Evolutionary conservation across 2,888 invertebrate genomes (phyloP).

Genomic region (Yponomeuta cagnagella): DNA sequence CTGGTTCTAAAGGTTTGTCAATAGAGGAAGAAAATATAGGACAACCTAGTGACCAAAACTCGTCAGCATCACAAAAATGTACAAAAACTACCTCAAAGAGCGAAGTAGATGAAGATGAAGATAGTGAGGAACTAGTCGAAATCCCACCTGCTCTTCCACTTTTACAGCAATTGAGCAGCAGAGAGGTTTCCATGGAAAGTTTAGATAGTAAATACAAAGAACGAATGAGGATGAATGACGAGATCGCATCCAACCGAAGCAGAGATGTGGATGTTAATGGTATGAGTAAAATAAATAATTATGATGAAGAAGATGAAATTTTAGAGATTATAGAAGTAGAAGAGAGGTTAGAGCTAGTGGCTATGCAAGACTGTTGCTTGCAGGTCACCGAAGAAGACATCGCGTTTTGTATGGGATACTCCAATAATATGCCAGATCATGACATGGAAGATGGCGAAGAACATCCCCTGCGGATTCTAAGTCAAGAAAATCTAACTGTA

Average conservation of each 20-base stretch:
- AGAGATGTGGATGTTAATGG: conserved; percentile 69
- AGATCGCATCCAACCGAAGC: conserved; percentile 72
- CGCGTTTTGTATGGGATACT: conserved; percentile 86
- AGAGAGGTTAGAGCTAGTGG: conserved; percentile 87
- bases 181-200: conserved; percentile 89
- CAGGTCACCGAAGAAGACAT: conserved; percentile 97
- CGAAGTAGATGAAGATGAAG: conserved; percentile 81
- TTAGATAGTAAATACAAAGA: conserved; percentile 85
- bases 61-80: conserved; percentile 35
- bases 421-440: conserved; percentile 82
- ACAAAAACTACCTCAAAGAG: conserved; percentile 52
- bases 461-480: conserved; percentile 91
- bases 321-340: conserved; percentile 88
- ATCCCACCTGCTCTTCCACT: conserved; percentile 88
- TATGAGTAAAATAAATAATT: conserved; percentile 60
- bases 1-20: conserved; percentile 62
- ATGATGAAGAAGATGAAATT: conserved; percentile 79
- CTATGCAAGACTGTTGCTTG: conserved; percentile 89
- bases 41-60: conserved; percentile 51
- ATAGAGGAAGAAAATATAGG: conserved; percentile 69
- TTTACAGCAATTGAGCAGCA: conserved; percentile 85
- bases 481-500: conserved; percentile 93
- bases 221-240: conserved; percentile 78
- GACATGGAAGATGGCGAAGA: conserved; percentile 83
- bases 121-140: conserved; percentile 86